Percentiles rank a stretch among this genome's conserved stretches.
Evolutionary conservation across 2,797 vertebrate species (phyloP).

Genomic region (Mustela erminea): DNA sequence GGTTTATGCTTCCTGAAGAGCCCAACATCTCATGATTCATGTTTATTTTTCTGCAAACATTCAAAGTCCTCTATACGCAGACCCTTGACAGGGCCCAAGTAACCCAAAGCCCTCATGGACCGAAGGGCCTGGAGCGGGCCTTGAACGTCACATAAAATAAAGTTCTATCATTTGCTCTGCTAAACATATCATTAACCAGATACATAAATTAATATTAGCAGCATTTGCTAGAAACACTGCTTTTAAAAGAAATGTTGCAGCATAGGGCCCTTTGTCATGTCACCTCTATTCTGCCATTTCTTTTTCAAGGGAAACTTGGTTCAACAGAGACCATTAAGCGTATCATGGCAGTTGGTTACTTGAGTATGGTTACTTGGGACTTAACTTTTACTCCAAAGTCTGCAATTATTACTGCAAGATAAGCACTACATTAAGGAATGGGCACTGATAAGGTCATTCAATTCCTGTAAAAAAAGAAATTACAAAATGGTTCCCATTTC

Average conservation of each 20-base stretch:
- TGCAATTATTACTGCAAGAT: neutral
- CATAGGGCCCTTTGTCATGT: neutral
- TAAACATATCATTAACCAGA: neutral
- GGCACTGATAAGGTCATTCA: neutral
- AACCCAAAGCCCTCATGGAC: neutral
- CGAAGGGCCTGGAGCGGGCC: neutral
- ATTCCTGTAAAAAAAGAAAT: neutral
- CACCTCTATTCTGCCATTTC: neutral
- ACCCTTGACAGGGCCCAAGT: neutral
- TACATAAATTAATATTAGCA: neutral
- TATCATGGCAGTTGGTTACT: neutral
- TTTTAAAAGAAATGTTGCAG: neutral
- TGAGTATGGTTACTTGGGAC: neutral
- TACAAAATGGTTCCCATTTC: neutral
- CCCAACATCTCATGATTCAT: neutral
- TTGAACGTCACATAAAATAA: slow-evolving; percentile 14
- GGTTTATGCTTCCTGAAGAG: neutral
- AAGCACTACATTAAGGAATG: neutral
- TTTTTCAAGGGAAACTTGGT: neutral
- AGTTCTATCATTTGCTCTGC: neutral
- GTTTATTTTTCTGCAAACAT: neutral
- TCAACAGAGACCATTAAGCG: neutral
- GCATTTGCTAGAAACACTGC: neutral
- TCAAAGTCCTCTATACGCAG: neutral
- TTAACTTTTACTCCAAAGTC: neutral